Evolutionary conservation across 1,140 invertebrate genomes (phyloP).

Genomic region (Drosophila punjabiensis): DNA sequence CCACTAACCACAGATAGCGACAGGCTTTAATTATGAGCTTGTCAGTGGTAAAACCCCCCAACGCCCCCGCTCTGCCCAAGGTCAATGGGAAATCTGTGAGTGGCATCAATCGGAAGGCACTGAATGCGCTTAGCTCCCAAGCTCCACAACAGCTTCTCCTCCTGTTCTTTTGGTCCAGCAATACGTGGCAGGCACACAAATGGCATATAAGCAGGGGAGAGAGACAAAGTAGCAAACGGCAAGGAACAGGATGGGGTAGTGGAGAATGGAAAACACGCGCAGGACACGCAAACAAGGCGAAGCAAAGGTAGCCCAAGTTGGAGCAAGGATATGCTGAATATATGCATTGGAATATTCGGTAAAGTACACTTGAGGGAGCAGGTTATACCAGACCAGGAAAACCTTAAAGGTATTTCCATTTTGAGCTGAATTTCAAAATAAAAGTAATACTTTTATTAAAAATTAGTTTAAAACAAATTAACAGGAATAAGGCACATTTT

Average conservation of each 20-base stretch:
- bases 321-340: conserved; percentile 9
- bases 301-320: conserved; percentile 15
- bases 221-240: neutral
- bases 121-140: conserved; percentile 15
- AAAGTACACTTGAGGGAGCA: neutral
- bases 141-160: neutral
- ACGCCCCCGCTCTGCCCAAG: neutral
- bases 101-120: conserved; percentile 48
- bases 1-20: conserved; percentile 38
- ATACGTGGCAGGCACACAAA: conserved; percentile 76
- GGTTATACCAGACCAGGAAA: neutral
- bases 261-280: conserved; percentile 28
- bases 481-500: neutral
- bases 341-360: conserved; percentile 17
- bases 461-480: neutral
- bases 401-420: neutral
- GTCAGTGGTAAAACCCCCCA: conserved; percentile 13
- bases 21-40: conserved; percentile 61
- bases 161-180: conserved; percentile 8
- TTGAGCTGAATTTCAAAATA: neutral
- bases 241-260: neutral
- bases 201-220: conserved; percentile 45
- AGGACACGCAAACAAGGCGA: conserved; percentile 11
- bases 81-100: conserved; percentile 60
- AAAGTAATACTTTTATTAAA: neutral